Conservation (phyloP, 2,797 vertebrate species). For the Labeo calbasu region DNA sequence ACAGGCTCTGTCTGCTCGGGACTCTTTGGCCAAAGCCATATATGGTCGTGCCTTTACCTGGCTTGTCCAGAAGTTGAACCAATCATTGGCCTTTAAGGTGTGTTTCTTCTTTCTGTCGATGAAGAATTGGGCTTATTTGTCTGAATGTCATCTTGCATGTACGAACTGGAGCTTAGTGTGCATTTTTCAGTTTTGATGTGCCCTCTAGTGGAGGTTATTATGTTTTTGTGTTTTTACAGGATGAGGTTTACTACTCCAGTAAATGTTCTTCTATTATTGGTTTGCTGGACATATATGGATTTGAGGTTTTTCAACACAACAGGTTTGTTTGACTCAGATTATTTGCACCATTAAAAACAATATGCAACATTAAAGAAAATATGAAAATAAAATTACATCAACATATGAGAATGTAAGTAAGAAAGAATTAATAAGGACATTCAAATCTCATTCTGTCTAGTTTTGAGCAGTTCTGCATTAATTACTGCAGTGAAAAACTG, state of each 20-base stretch:
- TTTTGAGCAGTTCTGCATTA: slow-evolving; percentile 99
- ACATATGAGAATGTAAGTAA: background rate
- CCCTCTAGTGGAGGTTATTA: slow-evolving; percentile 22
- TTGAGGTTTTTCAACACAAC: slow-evolving; percentile 96
- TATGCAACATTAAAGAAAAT: background rate
- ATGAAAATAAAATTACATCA: background rate
- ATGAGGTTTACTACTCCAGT: slow-evolving; percentile 82
- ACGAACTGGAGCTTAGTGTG: slow-evolving; percentile 11
- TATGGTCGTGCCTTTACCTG: slow-evolving; percentile 95
- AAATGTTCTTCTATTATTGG: slow-evolving; percentile 90
- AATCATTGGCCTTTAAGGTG: slow-evolving; percentile 56
- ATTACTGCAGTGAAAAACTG: slow-evolving; percentile 98
- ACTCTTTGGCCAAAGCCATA: slow-evolving; percentile 90
- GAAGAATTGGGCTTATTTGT: background rate
- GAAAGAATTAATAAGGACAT: background rate
- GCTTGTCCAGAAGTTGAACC: slow-evolving; percentile 94
- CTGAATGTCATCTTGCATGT: background rate
- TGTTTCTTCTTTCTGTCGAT: background rate
- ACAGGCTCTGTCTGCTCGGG: slow-evolving; percentile 90
- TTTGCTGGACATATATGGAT: slow-evolving; percentile 96
- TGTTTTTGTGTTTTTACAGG: slow-evolving; percentile 71
- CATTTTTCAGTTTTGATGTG: slow-evolving; percentile 16
- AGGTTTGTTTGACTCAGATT: slow-evolving; percentile 75
- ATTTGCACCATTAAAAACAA: background rate
- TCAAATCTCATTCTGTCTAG: slow-evolving; percentile 66